These are phyloP conservation scores for Psylliodes chrysocephalus DNA, from an alignment of 2,888 invertebrate genomes.

Conservation along the genomic window DNA sequence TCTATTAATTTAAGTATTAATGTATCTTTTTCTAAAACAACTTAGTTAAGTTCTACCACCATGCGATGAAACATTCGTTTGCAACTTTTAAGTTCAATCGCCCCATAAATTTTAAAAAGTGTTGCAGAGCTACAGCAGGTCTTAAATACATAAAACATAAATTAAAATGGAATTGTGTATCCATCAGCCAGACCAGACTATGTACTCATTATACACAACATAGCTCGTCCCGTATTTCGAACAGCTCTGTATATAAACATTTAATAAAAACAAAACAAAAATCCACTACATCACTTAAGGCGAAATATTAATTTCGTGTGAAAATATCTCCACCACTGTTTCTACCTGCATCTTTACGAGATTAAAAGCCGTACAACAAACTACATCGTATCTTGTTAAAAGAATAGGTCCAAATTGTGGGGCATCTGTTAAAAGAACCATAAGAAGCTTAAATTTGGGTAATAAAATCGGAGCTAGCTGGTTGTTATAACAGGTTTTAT, in stretches of 20 bases:
- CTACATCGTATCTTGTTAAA: conserved; percentile 47
- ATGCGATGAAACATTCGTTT: too few relatives aligned
- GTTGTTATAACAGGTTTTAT: conserved; percentile 48
- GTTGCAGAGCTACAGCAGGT: too few relatives aligned
- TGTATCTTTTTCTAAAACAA: too few relatives aligned
- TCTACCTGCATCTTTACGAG: conserved; percentile 30
- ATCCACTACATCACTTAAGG: background rate
- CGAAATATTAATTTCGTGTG: conserved; percentile 9
- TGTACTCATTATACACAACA: too few relatives aligned
- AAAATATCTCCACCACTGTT: conserved; percentile 30
- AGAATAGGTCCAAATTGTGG: conserved; percentile 48
- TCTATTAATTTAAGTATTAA: too few relatives aligned
- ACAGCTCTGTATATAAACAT: background rate
- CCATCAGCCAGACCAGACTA: too few relatives aligned
- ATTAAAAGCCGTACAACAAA: conserved; percentile 26
- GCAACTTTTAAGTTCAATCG: too few relatives aligned
- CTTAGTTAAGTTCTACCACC: too few relatives aligned
- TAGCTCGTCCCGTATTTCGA: too few relatives aligned
- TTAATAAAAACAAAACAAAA: background rate
- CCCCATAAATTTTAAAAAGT: too few relatives aligned
- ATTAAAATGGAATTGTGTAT: too few relatives aligned
- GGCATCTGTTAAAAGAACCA: conserved; percentile 43
- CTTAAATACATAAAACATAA: too few relatives aligned
- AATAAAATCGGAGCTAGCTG: conserved; percentile 44
- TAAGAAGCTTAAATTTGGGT: conserved; percentile 46